Evolutionary conservation across 1,140 invertebrate genomes (phyloP), one percentile per base, ranked within the genome.

Genomic region (Danaus plexippus): DNA sequence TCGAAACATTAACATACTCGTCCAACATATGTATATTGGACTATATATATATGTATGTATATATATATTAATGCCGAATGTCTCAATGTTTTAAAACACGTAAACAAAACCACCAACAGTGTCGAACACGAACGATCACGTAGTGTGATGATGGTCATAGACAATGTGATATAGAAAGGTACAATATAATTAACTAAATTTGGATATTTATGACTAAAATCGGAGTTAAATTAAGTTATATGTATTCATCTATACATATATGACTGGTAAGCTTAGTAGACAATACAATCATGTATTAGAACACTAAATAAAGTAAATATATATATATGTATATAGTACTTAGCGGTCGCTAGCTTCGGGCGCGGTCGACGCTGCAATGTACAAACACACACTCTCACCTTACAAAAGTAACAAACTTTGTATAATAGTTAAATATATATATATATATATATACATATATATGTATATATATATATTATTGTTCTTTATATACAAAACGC

Each of bases 121-220:
- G 69, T 77, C 73, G 77, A 76, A 81, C 74, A 77, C 62, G 69
- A 66, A 73, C 64, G 66, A 77, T 80, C 77, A 81, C 77, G 75
- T 72, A 67, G 61, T 77, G 80, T 81, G 77, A 83, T 83, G 74
- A 81, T 82, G 77, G 65, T 80, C 77, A 73, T 69, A 73, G 74
- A 67, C 71, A 69, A 72, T 74, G 71, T 79, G 74, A 77, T 81
- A 74, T 69, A 80, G 69, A 70, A 75, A 72, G 73, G 56, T 71
- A 69, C 58, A 71, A 65, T 67, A 71, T 69, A 72, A 81, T 82
- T 78, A 82, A 82, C 80, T 86, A 86, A 86, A 84, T 86, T 86
- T 86, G 83, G 83, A 82, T 86, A 80, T 79, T 86, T 84, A 84
- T 86, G 83, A 86, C 83, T 86, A 84, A 78, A 75, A 80, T 81